Evolutionary conservation across 2,888 invertebrate genomes (phyloP).

Genomic region (Drosophila subsilvestris): DNA sequence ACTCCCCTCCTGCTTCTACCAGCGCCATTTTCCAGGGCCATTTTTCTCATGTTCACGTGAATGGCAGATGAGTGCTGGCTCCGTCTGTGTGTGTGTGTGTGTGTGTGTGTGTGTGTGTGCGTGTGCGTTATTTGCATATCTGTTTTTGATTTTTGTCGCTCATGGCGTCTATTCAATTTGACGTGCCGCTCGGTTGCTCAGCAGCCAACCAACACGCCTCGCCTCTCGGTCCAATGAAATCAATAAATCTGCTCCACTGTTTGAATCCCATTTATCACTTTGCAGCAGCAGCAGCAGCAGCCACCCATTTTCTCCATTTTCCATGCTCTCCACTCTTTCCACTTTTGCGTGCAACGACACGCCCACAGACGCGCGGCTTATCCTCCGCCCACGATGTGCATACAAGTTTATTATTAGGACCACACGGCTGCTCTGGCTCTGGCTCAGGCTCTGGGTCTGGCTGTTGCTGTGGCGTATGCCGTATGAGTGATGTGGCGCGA

Average conservation of each 20-base stretch:
- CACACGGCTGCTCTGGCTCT: conserved; percentile 9
- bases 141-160: conserved; percentile 78
- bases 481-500: conserved; percentile 57
- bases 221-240: conserved; percentile 58
- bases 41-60: conserved; percentile 15
- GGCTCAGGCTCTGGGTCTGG: conserved; percentile 1
- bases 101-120: conserved; percentile 16
- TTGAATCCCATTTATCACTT: conserved; percentile 79
- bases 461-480: conserved; percentile 2
- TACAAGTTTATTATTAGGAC: conserved; percentile 67
- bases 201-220: conserved; percentile 9
- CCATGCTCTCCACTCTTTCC: conserved; percentile 24
- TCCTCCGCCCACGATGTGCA: conserved; percentile 55
- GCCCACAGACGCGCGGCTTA: conserved; percentile 64
- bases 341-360: conserved; percentile 48
- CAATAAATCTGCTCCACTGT: conserved; percentile 78
- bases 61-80: conserved; percentile 13
- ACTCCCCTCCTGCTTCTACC: conserved; percentile 16
- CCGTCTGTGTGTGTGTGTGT: conserved; percentile 13
- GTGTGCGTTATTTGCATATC: conserved; percentile 67
- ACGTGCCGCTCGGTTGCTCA: conserved; percentile 50
- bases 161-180: conserved; percentile 73
- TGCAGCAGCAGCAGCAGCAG: conserved; percentile 33
- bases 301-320: conserved; percentile 22
- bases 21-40: conserved; percentile 19